phyloP scores from a whole-genome alignment of 2,797 vertebrate species.

The Gila robusta region DNA sequence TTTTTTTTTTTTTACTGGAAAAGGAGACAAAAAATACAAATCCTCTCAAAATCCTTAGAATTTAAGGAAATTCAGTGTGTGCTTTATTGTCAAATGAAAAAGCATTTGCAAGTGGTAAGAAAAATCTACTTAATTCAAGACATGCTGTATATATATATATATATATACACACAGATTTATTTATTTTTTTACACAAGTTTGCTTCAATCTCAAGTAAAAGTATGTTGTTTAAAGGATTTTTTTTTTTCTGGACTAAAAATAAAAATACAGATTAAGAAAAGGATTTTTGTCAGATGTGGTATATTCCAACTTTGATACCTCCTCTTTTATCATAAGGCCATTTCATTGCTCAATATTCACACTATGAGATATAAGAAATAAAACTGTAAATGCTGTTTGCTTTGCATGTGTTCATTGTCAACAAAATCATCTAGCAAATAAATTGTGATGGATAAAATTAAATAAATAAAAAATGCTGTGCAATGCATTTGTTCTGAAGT shows the following conservation, averaged over 20 bases:
- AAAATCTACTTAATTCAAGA: background rate
- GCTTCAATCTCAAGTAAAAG: background rate
- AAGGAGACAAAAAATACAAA: background rate
- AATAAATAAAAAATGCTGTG: background rate
- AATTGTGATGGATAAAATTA: background rate
- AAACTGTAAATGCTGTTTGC: background rate
- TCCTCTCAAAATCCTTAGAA: background rate
- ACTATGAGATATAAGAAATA: background rate
- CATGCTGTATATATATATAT: too few relatives aligned
- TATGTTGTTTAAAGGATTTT: background rate
- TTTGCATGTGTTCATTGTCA: background rate
- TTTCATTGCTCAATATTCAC: background rate
- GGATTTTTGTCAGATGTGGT: background rate
- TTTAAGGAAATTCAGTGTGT: background rate
- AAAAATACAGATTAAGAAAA: too few relatives aligned
- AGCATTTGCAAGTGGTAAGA: background rate
- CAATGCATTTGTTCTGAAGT: background rate
- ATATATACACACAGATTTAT: too few relatives aligned
- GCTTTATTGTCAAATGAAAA: background rate
- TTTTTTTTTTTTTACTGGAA: background rate
- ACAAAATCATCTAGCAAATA: background rate
- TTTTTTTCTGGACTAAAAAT: background rate
- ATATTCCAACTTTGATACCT: background rate
- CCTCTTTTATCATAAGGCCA: background rate
- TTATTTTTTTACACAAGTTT: background rate